Base-by-base conservation (phyloP, 1,140 invertebrate species). In the Papilio helenus region DNA sequence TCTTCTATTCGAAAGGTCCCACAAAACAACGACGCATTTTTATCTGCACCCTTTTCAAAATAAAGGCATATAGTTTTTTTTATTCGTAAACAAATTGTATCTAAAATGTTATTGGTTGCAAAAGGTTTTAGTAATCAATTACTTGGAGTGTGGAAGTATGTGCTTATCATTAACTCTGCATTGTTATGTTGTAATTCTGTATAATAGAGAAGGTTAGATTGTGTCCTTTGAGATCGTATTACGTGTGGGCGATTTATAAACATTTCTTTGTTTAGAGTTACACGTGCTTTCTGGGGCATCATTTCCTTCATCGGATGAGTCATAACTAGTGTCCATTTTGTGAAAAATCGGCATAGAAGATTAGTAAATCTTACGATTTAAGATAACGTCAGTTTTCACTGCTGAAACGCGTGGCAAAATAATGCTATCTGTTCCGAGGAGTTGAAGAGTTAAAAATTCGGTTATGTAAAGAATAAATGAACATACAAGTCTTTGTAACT, bases 261-360 rank as follows among this genome's bases (percentile, higher is more conserved):
- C 73, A 76, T 76, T n/a, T 49, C 73, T 76, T 76, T 76, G 73
- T 76, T 76, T 68, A 14, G 29, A 58, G 18, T 49, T 46, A 58
- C 73, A 76, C 73, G 73, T 76, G 73, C 44, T 58, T 10, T 29
- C 26, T 51, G 10, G 18, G 16, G 26, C 49, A 51, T 3, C 29
- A 76, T 51, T 76, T 76, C 73, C 49, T 76, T 14, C 29, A 34
- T 55, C 10, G 20, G 26, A 29, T 76, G 73, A 76, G 20, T 76
- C 51, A 76, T 51, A 42, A 49, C 42, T n/a, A 20, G 72, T 72
- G 26, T 68, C 26, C 72, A 20, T 72, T 73, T 26, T 72, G 39
- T 72, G 34, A 39, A 39, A 0, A 39, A 39, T 72, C 34, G 7
- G 18, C 18, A 16, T n/a, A 4, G 9, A 34, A 61, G 12, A 26